Percentiles rank a stretch among this genome's conserved stretches.
These are phyloP conservation scores for Silvanus unidentatus DNA, from an alignment of 2,888 invertebrate species.

Conservation along the genomic window DNA sequence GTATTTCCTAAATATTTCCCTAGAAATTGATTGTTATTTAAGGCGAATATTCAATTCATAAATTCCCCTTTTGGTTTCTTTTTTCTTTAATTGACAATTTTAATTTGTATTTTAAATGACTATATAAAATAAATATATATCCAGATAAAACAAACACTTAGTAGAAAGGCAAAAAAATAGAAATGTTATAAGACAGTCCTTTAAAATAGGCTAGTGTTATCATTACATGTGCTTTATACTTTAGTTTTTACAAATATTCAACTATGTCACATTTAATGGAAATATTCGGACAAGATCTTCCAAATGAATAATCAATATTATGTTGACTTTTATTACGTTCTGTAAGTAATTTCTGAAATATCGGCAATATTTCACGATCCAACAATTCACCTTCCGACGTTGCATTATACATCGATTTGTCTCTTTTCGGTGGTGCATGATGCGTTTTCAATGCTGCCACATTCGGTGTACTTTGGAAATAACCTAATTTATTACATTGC, in stretches of 20 bases:
- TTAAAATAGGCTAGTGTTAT: background rate
- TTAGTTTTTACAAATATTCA: constrained; percentile 69
- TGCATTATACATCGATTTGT: constrained; percentile 57
- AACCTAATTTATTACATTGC: constrained; percentile 46
- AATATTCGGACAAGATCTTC: constrained; percentile 88
- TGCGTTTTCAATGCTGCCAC: constrained; percentile 42
- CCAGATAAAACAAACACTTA: background rate
- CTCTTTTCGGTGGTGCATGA: constrained; percentile 29
- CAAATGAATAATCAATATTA: constrained; percentile 63
- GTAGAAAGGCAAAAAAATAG: constrained; percentile 2
- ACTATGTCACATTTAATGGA: constrained; percentile 94
- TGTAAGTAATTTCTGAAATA: constrained; percentile 85
- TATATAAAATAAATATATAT: background rate
- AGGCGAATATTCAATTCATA: background rate
- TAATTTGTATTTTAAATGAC: background rate
- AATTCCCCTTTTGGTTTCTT: background rate
- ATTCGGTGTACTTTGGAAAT: constrained; percentile 59
- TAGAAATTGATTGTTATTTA: constrained; percentile 2
- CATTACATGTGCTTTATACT: background rate
- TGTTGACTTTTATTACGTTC: constrained; percentile 68
- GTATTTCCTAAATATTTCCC: background rate
- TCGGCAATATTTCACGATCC: constrained; percentile 78
- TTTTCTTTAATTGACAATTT: background rate
- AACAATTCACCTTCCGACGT: constrained; percentile 79
- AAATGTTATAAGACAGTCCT: constrained; percentile 1